phyloP scores from a whole-genome alignment of 2,797 vertebrate species.

The Scomberomorus guttatus region DNA sequence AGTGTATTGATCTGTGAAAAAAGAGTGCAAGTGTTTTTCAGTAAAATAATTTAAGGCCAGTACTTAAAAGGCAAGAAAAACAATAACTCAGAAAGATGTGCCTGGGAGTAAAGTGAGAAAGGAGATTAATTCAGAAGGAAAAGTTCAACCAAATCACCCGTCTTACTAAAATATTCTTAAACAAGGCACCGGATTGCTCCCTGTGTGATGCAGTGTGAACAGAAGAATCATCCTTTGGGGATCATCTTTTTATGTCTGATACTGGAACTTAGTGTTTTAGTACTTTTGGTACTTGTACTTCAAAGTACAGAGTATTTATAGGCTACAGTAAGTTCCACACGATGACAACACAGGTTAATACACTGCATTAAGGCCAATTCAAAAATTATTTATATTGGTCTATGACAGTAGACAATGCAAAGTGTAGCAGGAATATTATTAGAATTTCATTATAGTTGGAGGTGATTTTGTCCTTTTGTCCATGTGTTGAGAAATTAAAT shows the following conservation, averaged over 20 bases:
- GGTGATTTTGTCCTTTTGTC: conserved; percentile 47
- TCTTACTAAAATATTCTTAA: neutral
- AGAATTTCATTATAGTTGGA: conserved; percentile 42
- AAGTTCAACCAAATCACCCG: neutral
- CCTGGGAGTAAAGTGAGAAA: neutral
- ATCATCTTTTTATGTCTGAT: neutral
- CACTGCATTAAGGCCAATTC: neutral
- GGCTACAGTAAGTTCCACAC: neutral
- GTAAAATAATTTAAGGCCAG: neutral
- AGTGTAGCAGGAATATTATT: conserved; percentile 47
- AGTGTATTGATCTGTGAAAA: neutral
- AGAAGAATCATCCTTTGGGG: too few relatives aligned
- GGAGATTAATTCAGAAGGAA: neutral
- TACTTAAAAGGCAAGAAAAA: neutral
- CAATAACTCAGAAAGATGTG: neutral
- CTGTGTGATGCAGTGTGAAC: too few relatives aligned
- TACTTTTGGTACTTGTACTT: neutral
- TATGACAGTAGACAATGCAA: conserved; percentile 63
- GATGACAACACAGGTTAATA: neutral
- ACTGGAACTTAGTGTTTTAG: neutral
- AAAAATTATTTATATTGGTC: conserved; percentile 25
- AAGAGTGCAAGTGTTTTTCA: neutral
- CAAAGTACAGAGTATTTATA: neutral
- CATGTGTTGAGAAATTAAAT: conserved; percentile 63
- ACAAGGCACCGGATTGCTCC: neutral